Evolutionary conservation across 1,140 invertebrate genomes (phyloP).

Genomic region (Monochamus saltuarius): DNA sequence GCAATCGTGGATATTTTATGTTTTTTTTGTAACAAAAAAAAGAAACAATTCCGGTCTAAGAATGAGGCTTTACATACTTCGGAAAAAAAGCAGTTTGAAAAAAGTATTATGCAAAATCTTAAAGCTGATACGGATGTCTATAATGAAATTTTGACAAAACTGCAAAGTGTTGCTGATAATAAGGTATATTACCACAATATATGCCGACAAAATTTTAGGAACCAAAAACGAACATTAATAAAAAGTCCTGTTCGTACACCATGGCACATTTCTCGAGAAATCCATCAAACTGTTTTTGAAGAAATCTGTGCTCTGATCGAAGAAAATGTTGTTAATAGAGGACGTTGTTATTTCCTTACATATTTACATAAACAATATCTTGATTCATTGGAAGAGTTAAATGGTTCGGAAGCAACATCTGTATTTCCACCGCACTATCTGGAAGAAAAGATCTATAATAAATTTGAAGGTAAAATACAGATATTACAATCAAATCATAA

Average conservation of each 20-base stretch:
- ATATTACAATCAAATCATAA: slow-evolving; percentile 1
- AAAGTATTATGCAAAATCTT: too few relatives aligned
- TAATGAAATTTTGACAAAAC: too few relatives aligned
- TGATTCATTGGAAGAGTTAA: slow-evolving; percentile 18
- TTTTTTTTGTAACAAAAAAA: too few relatives aligned
- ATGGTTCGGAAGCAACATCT: too few relatives aligned
- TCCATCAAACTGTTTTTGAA: slow-evolving; percentile 34
- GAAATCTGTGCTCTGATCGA: slow-evolving; percentile 32
- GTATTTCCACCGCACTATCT: neutral
- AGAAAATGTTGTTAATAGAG: slow-evolving; percentile 35
- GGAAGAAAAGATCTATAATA: neutral
- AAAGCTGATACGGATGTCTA: too few relatives aligned
- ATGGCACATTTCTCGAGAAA: slow-evolving; percentile 31
- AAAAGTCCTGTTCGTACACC: slow-evolving; percentile 18
- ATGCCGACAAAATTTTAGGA: slow-evolving; percentile 19
- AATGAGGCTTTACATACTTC: too few relatives aligned
- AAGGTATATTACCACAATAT: slow-evolving; percentile 23
- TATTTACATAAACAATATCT: slow-evolving; percentile 30
- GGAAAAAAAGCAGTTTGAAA: too few relatives aligned
- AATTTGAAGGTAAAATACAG: neutral
- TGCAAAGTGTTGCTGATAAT: slow-evolving; percentile 11
- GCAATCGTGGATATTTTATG: too few relatives aligned
- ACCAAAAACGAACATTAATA: slow-evolving; percentile 26
- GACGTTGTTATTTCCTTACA: slow-evolving; percentile 32
- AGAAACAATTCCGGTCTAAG: too few relatives aligned